phyloP scores from a whole-genome alignment of 2,113 vertebrate genomes.

The Heterochromis multidens region DNA sequence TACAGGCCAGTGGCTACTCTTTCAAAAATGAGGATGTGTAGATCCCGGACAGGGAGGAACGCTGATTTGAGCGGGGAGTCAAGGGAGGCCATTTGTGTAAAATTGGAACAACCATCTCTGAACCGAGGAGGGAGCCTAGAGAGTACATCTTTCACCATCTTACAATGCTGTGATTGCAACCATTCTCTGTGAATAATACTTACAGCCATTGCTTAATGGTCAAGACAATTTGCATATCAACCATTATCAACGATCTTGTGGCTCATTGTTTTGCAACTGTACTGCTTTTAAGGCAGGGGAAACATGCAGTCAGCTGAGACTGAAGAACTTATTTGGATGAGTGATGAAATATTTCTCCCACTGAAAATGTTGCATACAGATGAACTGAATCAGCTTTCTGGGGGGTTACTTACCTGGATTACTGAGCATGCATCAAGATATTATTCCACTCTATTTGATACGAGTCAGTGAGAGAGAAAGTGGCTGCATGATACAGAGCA shows the following conservation, averaged over 20 bases:
- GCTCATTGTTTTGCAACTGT: neutral
- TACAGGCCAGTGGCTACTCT: neutral
- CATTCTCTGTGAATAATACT: neutral
- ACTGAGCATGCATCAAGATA: neutral
- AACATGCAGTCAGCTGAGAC: neutral
- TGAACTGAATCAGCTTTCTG: neutral
- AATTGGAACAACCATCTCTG: neutral
- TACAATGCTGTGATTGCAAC: neutral
- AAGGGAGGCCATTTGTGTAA: neutral
- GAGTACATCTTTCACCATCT: neutral
- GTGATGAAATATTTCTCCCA: neutral
- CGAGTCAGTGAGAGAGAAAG: neutral
- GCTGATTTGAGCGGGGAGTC: neutral
- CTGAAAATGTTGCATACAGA: rapidly evolving
- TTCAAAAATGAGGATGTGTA: neutral
- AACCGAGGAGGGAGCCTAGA: neutral
- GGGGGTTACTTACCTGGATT: neutral
- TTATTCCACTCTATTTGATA: neutral
- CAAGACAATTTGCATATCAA: neutral
- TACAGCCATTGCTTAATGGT: neutral
- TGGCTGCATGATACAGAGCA: neutral
- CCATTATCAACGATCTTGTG: neutral
- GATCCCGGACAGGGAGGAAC: neutral
- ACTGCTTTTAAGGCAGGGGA: neutral
- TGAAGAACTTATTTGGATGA: neutral